These are phyloP conservation scores for Isoperla grammatica DNA, from an alignment of 2,888 invertebrate genomes.

Conservation along the genomic window DNA sequence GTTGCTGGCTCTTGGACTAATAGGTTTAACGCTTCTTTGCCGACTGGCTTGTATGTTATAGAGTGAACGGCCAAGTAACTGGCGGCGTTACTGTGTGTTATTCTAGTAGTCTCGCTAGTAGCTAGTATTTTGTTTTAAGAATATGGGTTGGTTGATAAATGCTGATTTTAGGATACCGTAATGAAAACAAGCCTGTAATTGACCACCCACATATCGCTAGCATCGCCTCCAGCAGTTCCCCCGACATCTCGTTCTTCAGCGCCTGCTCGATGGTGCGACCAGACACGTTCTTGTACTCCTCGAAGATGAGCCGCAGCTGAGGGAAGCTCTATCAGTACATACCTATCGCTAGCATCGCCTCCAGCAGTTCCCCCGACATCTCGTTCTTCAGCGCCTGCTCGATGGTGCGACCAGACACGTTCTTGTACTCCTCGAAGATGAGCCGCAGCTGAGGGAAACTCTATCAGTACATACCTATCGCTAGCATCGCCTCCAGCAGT, in stretches of 20 bases:
- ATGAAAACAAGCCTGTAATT: too few relatives aligned
- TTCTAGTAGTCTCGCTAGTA: too few relatives aligned
- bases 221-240: conserved; percentile 61
- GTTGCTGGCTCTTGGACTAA: too few relatives aligned
- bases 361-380: conserved; percentile 59
- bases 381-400: conserved; percentile 66
- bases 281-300: conserved; percentile 66
- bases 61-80: too few relatives aligned
- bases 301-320: conserved; percentile 62
- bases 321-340: conserved; percentile 64
- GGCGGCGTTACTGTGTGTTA: too few relatives aligned
- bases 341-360: conserved; percentile 67
- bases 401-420: conserved; percentile 63
- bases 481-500: conserved; percentile 60
- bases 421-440: conserved; percentile 68
- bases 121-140: too few relatives aligned
- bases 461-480: conserved; percentile 68
- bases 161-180: too few relatives aligned
- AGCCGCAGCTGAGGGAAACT: conserved; percentile 65
- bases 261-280: conserved; percentile 70
- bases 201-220: conserved; percentile 62
- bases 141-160: too few relatives aligned
- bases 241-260: conserved; percentile 59
- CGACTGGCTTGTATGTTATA: too few relatives aligned
- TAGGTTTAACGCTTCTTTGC: too few relatives aligned